A percentile compares a stretch with the other conserved stretches of the same genome.
Conservation (phyloP, 2,797 vertebrate genomes). For the Acridotheres tristis region DNA sequence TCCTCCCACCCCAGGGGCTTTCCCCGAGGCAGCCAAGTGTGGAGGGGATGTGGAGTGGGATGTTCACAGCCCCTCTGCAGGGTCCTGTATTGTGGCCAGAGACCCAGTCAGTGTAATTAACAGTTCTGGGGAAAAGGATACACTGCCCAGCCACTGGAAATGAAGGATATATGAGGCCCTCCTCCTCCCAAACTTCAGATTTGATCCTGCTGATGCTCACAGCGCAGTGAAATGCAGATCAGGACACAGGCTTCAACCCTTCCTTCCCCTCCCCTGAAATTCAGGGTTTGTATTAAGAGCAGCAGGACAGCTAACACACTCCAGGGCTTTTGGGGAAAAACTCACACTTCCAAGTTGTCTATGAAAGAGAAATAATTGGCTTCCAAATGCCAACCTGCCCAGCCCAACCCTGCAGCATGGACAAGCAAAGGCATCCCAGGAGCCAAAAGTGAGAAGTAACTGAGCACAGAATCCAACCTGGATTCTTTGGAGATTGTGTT, state of each 20-base stretch:
- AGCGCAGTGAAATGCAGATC: not conserved
- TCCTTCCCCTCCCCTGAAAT: not conserved
- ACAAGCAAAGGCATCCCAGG: not conserved
- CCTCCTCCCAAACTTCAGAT: not conserved
- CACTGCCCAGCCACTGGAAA: not conserved
- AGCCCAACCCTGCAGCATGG: not conserved
- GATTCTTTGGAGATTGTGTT: not conserved
- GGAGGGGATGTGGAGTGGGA: not conserved
- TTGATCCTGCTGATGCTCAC: not conserved
- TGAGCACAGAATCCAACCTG: fast-evolving
- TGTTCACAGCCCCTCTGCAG: not conserved
- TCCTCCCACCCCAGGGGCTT: not conserved
- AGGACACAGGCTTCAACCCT: not conserved
- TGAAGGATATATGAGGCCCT: not conserved
- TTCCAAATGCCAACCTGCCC: not conserved
- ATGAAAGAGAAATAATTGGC: not conserved
- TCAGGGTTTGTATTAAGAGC: not conserved
- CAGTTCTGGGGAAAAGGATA: not conserved
- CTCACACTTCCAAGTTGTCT: not conserved
- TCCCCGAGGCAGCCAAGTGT: not conserved
- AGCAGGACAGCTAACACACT: fast-evolving
- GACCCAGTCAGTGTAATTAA: not conserved
- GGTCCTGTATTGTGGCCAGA: not conserved
- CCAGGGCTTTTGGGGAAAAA: not conserved
- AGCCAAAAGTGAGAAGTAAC: not conserved